Conservation (phyloP, 2,113 vertebrate genomes). For the Regulus satrapa region DNA sequence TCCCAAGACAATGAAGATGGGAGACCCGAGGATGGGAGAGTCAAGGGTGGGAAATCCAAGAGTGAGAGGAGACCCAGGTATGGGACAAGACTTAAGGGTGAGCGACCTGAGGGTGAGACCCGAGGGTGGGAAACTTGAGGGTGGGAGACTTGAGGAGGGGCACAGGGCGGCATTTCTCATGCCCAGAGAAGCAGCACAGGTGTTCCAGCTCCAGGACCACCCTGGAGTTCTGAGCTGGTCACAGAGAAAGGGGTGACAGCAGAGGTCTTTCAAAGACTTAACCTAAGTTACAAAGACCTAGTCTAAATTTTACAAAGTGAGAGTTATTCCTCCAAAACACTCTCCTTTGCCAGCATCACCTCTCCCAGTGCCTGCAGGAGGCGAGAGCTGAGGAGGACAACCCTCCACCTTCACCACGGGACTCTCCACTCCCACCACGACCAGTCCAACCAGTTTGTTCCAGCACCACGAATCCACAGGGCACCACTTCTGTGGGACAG, state of each 20-base stretch:
- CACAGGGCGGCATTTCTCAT: not conserved
- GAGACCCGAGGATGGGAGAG: not conserved
- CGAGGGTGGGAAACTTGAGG: not conserved
- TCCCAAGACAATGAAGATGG: not conserved
- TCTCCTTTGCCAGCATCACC: not conserved
- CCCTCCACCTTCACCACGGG: accelerated
- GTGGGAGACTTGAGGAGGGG: not conserved
- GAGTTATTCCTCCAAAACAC: not conserved
- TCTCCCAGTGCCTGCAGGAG: not conserved
- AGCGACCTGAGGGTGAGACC: not conserved
- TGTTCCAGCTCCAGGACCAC: not conserved
- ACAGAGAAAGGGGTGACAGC: not conserved
- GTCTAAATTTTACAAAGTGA: not conserved
- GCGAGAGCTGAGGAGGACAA: not conserved
- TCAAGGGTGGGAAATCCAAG: not conserved
- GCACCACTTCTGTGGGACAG: not conserved
- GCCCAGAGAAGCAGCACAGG: not conserved
- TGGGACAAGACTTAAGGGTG: not conserved
- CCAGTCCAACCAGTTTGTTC: conserved; percentile 29
- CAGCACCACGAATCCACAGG: accelerated
- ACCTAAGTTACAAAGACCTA: not conserved
- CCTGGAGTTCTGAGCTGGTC: accelerated
- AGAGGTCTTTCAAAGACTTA: not conserved
- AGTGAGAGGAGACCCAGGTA: not conserved
- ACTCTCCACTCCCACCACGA: not conserved